Evolutionary conservation across 2,797 vertebrate species (phyloP).

Genomic region (Basileuterus tristriatus): DNA sequence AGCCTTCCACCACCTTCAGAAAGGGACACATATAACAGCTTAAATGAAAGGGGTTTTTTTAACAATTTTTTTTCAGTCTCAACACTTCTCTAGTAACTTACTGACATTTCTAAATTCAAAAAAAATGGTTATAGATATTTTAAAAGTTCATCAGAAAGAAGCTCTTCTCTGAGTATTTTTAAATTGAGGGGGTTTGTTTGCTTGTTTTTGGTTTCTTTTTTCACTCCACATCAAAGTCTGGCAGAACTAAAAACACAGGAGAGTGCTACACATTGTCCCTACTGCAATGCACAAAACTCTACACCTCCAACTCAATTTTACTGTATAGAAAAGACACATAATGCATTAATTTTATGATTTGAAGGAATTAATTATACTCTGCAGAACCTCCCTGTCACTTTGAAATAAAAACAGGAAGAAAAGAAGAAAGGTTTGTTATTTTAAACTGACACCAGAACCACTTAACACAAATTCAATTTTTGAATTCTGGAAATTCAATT

Average conservation of each 20-base stretch:
- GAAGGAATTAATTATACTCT: background rate
- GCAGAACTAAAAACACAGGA: background rate
- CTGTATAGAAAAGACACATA: background rate
- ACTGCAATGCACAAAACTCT: background rate
- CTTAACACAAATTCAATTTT: background rate
- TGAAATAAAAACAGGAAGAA: background rate
- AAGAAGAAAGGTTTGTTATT: background rate
- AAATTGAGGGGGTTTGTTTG: background rate
- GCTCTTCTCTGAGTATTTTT: background rate
- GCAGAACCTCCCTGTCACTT: background rate
- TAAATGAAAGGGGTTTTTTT: rapidly evolving
- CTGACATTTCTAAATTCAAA: background rate
- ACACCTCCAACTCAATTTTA: background rate
- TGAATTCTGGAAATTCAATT: background rate
- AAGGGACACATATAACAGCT: background rate
- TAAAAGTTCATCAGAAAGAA: background rate
- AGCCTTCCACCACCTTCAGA: background rate
- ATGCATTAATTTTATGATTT: background rate
- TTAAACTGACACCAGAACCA: background rate
- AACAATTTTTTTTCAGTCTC: background rate
- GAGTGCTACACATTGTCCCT: background rate
- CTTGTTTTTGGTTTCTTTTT: background rate
- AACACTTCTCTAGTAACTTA: background rate
- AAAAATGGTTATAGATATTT: background rate
- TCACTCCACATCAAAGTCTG: background rate